phyloP scores from a whole-genome alignment of 2,113 vertebrate genomes.

The Dermatemys mawii region DNA sequence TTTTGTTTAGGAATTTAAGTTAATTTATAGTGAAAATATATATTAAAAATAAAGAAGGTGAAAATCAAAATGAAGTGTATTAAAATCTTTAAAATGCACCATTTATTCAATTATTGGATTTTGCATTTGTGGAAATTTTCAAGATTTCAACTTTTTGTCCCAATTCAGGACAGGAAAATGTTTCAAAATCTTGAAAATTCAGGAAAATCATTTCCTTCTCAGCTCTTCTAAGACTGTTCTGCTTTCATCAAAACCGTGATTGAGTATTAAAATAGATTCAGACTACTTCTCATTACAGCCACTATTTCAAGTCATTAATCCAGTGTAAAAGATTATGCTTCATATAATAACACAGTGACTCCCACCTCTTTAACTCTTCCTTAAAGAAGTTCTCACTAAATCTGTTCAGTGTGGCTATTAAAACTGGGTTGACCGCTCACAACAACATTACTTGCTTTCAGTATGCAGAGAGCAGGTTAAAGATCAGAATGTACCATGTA shows the following conservation, averaged over 20 bases:
- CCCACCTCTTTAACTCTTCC: fast-evolving
- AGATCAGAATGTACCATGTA: fast-evolving
- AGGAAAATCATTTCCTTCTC: background rate
- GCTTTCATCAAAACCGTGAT: background rate
- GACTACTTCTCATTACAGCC: background rate
- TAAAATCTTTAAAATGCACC: background rate
- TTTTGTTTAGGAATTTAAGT: background rate
- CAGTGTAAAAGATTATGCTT: background rate
- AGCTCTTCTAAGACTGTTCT: background rate
- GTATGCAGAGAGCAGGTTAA: fast-evolving
- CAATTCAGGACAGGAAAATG: background rate
- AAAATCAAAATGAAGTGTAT: background rate
- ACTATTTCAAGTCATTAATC: background rate
- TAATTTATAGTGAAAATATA: background rate
- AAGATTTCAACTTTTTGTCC: background rate
- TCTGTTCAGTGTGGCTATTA: background rate
- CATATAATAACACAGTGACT: fast-evolving
- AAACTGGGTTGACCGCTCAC: fast-evolving
- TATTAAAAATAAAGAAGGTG: background rate
- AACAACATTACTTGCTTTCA: fast-evolving
- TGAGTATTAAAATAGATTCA: background rate
- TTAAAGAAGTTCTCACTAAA: background rate
- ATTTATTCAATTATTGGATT: background rate
- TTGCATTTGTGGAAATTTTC: background rate
- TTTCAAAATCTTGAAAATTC: background rate